These are phyloP conservation scores for Lycocerus yunnanus DNA, from an alignment of 2,888 invertebrate genomes.

Conservation along the genomic window DNA sequence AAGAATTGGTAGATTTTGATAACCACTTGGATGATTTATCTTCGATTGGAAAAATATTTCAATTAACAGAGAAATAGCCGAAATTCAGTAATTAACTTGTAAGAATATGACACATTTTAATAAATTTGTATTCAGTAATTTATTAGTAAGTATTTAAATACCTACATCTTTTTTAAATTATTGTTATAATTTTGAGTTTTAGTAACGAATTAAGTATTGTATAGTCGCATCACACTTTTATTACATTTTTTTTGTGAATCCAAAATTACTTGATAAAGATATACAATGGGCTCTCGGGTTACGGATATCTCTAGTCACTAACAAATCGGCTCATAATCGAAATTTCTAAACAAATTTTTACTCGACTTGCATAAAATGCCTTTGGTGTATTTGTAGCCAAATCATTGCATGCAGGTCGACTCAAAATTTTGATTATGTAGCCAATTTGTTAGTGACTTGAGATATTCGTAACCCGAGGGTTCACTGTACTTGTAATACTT, in stretches of 20 bases:
- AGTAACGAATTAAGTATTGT: neutral
- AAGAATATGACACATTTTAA: neutral
- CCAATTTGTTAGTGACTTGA: no score
- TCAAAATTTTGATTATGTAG: no score
- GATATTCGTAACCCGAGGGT: no score
- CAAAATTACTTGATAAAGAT: neutral
- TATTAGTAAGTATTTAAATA: neutral
- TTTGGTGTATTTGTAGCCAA: no score
- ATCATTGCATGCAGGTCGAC: no score
- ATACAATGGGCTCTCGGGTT: no score
- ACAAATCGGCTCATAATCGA: no score
- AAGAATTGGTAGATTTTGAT: slow-evolving; percentile 91
- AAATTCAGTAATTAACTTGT: slow-evolving; percentile 7
- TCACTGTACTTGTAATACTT: neutral
- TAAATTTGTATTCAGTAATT: neutral
- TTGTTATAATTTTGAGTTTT: neutral
- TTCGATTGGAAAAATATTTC: slow-evolving; percentile 87
- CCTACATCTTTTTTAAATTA: neutral
- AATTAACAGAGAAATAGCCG: slow-evolving; percentile 65
- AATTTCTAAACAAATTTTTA: no score
- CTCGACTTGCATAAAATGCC: no score
- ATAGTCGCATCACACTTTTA: neutral
- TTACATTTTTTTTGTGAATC: neutral
- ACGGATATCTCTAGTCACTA: no score
- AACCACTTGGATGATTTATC: slow-evolving; percentile 92